Conservation (phyloP, 2,797 vertebrate species). For the Alca torda region DNA sequence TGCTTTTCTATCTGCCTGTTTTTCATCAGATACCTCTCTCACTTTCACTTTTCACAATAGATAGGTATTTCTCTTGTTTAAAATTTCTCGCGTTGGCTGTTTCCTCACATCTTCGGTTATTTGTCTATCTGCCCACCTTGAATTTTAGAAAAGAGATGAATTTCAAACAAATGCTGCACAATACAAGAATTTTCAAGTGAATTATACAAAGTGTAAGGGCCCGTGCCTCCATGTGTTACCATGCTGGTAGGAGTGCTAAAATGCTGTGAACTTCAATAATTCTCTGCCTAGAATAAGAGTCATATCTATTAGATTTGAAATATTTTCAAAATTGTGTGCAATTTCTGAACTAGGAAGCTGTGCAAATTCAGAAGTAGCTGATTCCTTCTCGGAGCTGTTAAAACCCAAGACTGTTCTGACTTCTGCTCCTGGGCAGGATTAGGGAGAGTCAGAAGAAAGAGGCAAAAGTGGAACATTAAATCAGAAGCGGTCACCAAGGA, state of each 20-base stretch:
- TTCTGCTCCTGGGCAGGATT: not conserved
- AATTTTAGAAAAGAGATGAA: not conserved
- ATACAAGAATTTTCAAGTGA: not conserved
- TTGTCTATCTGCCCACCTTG: not conserved
- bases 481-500: not conserved
- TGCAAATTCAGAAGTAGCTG: not conserved
- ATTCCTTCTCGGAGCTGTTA: not conserved
- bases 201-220: not conserved
- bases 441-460: not conserved
- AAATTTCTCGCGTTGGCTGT: not conserved
- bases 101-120: not conserved
- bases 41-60: not conserved
- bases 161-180: not conserved
- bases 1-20: not conserved
- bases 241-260: not conserved
- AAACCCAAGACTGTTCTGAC: not conserved
- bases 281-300: not conserved
- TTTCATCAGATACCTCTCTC: not conserved
- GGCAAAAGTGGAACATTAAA: not conserved
- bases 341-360: not conserved
- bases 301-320: not conserved
- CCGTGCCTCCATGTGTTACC: not conserved
- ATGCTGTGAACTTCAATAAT: not conserved
- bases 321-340: not conserved
- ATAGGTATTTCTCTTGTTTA: not conserved